Conservation (phyloP, 2,113 vertebrate species). For the Balaenoptera acutorostrata region DNA sequence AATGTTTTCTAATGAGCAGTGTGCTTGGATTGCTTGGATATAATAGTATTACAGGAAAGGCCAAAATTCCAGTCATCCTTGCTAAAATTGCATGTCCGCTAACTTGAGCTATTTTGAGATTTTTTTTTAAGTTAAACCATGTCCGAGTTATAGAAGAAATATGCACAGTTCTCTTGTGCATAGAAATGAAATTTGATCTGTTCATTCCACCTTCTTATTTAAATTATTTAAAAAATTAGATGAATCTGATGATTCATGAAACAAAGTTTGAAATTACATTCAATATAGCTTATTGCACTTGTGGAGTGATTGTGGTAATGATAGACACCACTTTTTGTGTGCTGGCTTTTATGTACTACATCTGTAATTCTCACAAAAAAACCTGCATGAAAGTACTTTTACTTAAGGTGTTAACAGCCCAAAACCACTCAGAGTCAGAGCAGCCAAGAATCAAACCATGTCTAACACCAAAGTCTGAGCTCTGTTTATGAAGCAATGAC, state of each 20-base stretch:
- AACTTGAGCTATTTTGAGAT: constrained; percentile 61
- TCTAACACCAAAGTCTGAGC: neutral
- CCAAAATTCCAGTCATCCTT: constrained; percentile 56
- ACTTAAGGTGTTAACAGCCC: neutral
- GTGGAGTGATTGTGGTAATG: neutral
- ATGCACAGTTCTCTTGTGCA: neutral
- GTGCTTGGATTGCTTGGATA: constrained; percentile 34
- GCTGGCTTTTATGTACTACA: neutral
- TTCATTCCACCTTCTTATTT: constrained; percentile 28
- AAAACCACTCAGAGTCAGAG: neutral
- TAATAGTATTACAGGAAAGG: constrained; percentile 62
- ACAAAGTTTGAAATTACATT: constrained; percentile 15
- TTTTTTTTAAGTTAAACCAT: constrained; percentile 39
- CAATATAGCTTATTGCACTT: neutral
- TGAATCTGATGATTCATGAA: constrained; percentile 37
- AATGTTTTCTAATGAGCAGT: constrained; percentile 28
- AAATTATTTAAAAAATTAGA: constrained; percentile 45
- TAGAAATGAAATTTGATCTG: constrained; percentile 41
- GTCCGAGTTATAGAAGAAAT: constrained; percentile 59
- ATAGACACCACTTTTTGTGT: neutral
- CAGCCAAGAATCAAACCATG: neutral
- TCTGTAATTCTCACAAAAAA: neutral
- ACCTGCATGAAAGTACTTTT: neutral
- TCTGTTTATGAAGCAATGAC: neutral
- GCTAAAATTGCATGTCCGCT: constrained; percentile 63